Evolutionary conservation across 2,113 vertebrate genomes (phyloP), one percentile per base, ranked within the genome.

Genomic region (Polyodon spathula): DNA sequence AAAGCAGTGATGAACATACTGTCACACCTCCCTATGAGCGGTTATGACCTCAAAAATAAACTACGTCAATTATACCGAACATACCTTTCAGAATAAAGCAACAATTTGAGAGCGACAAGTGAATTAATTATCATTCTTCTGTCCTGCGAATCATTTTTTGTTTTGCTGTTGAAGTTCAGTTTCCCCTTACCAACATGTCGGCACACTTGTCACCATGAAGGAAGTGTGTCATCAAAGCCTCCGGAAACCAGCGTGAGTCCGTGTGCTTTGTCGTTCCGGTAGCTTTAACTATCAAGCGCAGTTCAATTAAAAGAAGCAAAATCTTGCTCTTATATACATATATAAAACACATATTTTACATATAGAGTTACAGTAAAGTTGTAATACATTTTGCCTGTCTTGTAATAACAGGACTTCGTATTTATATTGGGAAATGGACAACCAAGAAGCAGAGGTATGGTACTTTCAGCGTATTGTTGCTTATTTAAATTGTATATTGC

Each of bases 371-470:
- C 17, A 27, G 3, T 27, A 27, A 11, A 10, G 38, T 16, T 11
- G 14, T 6, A 37, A 46, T 15, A 14, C 43, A 40, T 39, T 38
- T 59, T 59, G 51, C 40, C 54, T 64, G 37, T 27, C 50, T 44
- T 64, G 15, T 51, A 58, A 48, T 54, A 64, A 59, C 41, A 64
- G 56, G 51, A 44, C 53, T 51, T 46, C 40, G 12, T 63, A 61
- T 42, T 67, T 59, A n/a, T 27, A 27, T 27, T 27, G 27, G 27
- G 55, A 27, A 62, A 80, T 81, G 76, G 74, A 82, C 63, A 55
- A 67, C 66, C 76, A 71, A 6, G 68, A 78, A 46, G 53, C 66
- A 27, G 66, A 72, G 76, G 84, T 84, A 59, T 27, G 54, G 74
- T 54, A 2, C 4, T 39, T 12, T 8, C 17, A 58, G 5, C 9